A percentile compares a stretch with the other conserved stretches of the same genome.
Conservation (phyloP, 2,797 vertebrate genomes). For the Gallirallus australis region DNA sequence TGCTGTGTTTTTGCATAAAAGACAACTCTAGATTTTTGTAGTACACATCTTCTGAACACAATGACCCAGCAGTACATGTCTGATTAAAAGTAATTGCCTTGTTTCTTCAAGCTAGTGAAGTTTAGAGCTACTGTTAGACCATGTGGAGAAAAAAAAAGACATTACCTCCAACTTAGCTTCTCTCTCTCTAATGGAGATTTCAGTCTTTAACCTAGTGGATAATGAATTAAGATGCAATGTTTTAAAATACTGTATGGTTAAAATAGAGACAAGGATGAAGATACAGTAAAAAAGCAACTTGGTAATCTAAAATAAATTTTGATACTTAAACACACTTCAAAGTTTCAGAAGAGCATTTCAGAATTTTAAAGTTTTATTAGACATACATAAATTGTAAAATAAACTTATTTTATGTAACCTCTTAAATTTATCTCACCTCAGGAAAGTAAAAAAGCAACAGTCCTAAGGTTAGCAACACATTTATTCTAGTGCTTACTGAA, state of each 20-base stretch:
- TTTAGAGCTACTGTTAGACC: background rate
- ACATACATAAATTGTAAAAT: background rate
- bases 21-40: too few species aligned
- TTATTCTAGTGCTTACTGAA: background rate
- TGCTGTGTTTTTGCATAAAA: background rate
- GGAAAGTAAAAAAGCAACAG: background rate
- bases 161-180: constrained; percentile 64
- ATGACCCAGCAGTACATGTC: background rate
- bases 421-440: background rate
- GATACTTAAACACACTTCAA: background rate
- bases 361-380: background rate
- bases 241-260: background rate
- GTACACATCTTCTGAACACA: background rate
- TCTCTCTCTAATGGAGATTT: constrained; percentile 38
- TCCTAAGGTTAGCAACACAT: background rate
- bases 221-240: constrained; percentile 47
- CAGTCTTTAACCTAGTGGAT: constrained; percentile 66
- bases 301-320: background rate
- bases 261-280: background rate
- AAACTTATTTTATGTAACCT: background rate
- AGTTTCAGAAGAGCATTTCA: background rate
- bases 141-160: background rate
- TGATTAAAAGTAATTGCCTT: background rate
- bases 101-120: background rate
- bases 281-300: background rate